Evolutionary conservation across 1,140 invertebrate species (phyloP).

Genomic region (Olivierus martensii): DNA sequence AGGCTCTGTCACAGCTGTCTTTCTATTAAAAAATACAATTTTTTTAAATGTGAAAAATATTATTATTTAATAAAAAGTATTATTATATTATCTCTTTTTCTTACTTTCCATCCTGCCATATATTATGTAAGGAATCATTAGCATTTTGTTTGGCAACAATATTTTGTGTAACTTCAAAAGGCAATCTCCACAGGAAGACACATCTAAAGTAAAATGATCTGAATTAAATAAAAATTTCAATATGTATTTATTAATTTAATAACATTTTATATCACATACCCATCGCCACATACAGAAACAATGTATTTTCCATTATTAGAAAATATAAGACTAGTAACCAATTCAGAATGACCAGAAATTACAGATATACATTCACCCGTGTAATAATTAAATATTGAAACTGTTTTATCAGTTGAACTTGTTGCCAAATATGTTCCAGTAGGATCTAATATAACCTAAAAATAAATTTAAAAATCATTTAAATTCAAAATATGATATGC

Average conservation of each 20-base stretch:
- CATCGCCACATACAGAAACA: constrained; percentile 73
- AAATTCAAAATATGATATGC: no score
- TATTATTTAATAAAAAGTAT: no score
- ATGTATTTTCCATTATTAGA: constrained; percentile 79
- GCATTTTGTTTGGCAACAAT: constrained; percentile 17
- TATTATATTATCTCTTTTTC: no score
- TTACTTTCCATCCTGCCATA: constrained; percentile 14
- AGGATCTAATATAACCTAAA: constrained; percentile 63
- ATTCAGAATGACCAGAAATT: constrained; percentile 86
- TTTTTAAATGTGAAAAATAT: no score
- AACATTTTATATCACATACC: constrained; percentile 25
- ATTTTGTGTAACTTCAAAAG: constrained; percentile 48
- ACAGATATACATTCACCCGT: constrained; percentile 86
- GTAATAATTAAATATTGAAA: constrained; percentile 88
- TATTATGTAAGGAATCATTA: constrained; percentile 1
- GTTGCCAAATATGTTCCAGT: constrained; percentile 86
- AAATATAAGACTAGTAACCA: constrained; percentile 76
- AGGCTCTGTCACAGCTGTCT: not conserved
- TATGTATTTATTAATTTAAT: not conserved
- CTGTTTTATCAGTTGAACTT: constrained; percentile 87
- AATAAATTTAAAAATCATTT: constrained; percentile 9
- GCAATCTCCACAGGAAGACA: constrained; percentile 87
- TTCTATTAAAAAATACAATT: constrained; percentile 1
- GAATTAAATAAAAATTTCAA: not conserved
- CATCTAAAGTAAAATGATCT: constrained; percentile 46